Evolutionary conservation across 2,113 vertebrate genomes (phyloP).

Genomic region (Semicossyphus pulcher): DNA sequence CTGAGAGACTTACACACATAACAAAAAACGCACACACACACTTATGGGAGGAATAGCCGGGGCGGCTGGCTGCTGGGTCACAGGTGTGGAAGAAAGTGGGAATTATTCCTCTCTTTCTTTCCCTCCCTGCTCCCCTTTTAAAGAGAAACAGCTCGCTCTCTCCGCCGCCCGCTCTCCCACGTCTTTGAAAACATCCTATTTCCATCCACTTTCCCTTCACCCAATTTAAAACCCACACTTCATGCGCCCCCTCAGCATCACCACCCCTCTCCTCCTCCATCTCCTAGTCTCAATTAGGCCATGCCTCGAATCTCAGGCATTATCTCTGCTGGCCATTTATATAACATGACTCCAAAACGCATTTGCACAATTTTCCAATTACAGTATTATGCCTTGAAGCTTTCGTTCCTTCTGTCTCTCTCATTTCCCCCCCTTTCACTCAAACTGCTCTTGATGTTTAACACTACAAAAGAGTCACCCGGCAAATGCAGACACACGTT

Average conservation of each 20-base stretch:
- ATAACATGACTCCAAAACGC: conserved; percentile 79
- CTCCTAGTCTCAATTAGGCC: conserved; percentile 78
- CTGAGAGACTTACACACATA: conserved; percentile 51
- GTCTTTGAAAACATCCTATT: conserved; percentile 74
- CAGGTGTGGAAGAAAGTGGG: conserved; percentile 79
- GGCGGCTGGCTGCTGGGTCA: conserved; percentile 72
- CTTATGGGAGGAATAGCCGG: conserved; percentile 40
- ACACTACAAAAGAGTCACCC: conserved; percentile 68
- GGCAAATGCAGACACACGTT: conserved; percentile 35
- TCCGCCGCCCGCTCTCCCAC: conserved; percentile 31
- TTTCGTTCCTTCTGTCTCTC: conserved; percentile 63
- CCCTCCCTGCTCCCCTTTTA: conserved; percentile 46
- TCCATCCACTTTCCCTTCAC: conserved; percentile 74
- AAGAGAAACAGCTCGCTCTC: conserved; percentile 61
- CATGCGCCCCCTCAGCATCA: conserved; percentile 62
- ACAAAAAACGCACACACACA: conserved; percentile 9
- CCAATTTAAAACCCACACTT: conserved; percentile 76
- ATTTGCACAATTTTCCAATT: conserved; percentile 83
- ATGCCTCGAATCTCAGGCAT: conserved; percentile 72
- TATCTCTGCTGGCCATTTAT: conserved; percentile 80
- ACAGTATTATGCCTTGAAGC: conserved; percentile 79
- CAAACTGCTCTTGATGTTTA: conserved; percentile 73
- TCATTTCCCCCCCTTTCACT: conserved; percentile 68
- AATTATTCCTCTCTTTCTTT: conserved; percentile 70
- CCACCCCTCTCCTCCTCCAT: conserved; percentile 65